Conservation (phyloP, 2,113 vertebrate genomes). For the Bostrychus sinensis region DNA sequence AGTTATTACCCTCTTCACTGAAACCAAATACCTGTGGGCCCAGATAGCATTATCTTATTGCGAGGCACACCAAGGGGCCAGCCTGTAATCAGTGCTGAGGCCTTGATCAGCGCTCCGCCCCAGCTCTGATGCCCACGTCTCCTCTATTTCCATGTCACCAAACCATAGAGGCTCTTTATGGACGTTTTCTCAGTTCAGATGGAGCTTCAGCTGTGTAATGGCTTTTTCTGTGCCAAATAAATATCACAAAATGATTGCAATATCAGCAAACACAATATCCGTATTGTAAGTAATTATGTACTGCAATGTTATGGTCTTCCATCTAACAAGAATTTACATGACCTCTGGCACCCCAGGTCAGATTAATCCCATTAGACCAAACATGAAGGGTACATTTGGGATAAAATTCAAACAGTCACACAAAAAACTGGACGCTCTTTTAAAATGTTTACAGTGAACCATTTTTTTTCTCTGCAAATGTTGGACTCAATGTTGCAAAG, state of each 20-base stretch:
- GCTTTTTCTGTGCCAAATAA: no score
- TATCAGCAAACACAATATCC: no score
- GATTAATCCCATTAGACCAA: neutral
- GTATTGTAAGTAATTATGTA: no score
- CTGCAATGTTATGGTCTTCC: no score
- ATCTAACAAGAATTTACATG: neutral
- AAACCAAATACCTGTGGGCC: constrained; percentile 77
- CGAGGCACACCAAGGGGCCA: constrained; percentile 56
- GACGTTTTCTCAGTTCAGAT: neutral
- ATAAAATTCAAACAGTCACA: neutral
- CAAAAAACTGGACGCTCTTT: neutral
- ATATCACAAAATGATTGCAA: no score
- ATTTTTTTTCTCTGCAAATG: constrained; percentile 8
- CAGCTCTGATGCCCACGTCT: constrained; percentile 47
- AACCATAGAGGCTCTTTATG: neutral
- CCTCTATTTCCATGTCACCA: constrained; percentile 33
- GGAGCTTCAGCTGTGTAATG: neutral
- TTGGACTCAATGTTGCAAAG: constrained; percentile 11
- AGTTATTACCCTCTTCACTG: constrained; percentile 75
- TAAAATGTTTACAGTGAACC: neutral
- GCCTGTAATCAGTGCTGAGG: constrained; percentile 65
- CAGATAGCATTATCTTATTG: constrained; percentile 76
- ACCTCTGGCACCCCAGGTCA: neutral
- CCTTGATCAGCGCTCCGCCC: constrained; percentile 62
- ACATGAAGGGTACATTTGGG: neutral